Base-by-base conservation (phyloP, 1,140 invertebrate genomes). In the Ridgeia piscesae region DNA sequence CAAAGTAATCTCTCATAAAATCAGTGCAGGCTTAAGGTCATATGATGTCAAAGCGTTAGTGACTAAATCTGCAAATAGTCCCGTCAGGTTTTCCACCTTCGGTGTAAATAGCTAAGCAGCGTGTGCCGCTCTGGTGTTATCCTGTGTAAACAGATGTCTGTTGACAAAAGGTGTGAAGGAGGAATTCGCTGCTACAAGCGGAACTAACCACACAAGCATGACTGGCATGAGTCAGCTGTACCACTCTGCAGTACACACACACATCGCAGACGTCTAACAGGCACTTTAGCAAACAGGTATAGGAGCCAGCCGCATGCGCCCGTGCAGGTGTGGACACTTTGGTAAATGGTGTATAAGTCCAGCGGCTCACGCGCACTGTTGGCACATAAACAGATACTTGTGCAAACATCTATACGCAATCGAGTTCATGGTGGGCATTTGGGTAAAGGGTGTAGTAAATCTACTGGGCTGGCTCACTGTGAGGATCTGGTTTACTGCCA, bases 201-300 rank as follows among this genome's bases (percentile, higher is more conserved):
- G 58, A 77, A 77, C 17, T 77, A 77, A 77, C 58, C 14, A 31
- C 58, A 17, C 27, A 77, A 77, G 58, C 58, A 77, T 77, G 27
- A 77, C 58, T 77, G 58, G 58, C 58, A 42, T 6, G 42, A 42
- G 4, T 42, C 42, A 42, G 42, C 11, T 42, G 42, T 42, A 42
- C 42, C 42, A 42, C 11, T 4, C 42, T 11, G 42, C 42, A 77
- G 58, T 77, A 9, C 14, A 31, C 17, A 0, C 0, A 31, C 58
- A 77, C 58, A 77, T 77, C 2, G 27, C 58, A 77, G 58, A 77
- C 2, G 17, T 77, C 11, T 77, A 21, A 77, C 58, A 77, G 58
- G 58, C 58, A 77, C 58, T 77, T 77, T 77, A 77, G 42, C 58
- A 77, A 77, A 77, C 58, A 77, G 58, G 58, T 77, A 77, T 77